Evolutionary conservation across 2,797 vertebrate species (phyloP).

Genomic region (Hippoglossus hippoglossus): DNA sequence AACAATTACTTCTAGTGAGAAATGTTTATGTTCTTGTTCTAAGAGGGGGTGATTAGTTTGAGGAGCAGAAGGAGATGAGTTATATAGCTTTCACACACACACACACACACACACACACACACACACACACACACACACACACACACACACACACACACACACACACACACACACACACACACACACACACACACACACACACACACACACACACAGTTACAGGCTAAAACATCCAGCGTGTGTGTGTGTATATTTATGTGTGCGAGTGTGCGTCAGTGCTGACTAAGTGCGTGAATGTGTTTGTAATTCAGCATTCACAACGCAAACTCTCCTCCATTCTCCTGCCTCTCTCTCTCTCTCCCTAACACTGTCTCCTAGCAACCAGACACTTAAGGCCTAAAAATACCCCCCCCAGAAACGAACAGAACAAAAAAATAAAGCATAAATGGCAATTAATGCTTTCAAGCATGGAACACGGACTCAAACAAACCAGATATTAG

Average conservation of each 20-base stretch:
- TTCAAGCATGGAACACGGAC: slow-evolving; percentile 80
- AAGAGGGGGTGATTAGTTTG: background rate
- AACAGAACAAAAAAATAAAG: slow-evolving; percentile 87
- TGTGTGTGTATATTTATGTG: slow-evolving; percentile 56
- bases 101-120: no score
- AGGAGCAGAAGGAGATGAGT: no score
- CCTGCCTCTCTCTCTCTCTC: slow-evolving; percentile 67
- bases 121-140: no score
- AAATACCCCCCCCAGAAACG: slow-evolving; percentile 86
- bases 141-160: no score
- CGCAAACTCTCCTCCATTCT: slow-evolving; percentile 80
- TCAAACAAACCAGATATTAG: slow-evolving; percentile 81
- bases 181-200: background rate
- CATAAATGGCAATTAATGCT: slow-evolving; percentile 87
- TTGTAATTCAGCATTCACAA: slow-evolving; percentile 88
- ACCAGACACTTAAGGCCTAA: slow-evolving; percentile 88
- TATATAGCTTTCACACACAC: no score
- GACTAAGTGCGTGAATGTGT: slow-evolving; percentile 85
- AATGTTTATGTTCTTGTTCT: background rate
- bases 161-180: background rate
- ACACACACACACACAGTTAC: slow-evolving; percentile 70
- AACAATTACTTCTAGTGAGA: slow-evolving; percentile 1
- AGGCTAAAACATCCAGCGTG: slow-evolving; percentile 61
- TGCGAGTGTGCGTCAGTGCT: slow-evolving; percentile 79
- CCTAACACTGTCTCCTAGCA: slow-evolving; percentile 86